These are phyloP conservation scores for Craniophora ligustri DNA, from an alignment of 2,888 invertebrate species.

Conservation along the genomic window DNA sequence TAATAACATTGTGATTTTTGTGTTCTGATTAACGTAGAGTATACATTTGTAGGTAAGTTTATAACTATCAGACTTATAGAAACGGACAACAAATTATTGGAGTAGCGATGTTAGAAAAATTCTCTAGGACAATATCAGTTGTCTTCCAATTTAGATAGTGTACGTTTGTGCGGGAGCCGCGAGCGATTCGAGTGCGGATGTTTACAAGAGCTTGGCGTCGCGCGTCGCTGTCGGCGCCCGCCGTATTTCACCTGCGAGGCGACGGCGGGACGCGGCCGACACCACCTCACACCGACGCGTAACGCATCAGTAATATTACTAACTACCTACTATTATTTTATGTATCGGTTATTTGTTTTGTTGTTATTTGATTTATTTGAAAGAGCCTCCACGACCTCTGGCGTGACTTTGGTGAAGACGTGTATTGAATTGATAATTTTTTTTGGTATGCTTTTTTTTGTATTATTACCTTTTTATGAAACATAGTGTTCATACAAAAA, in stretches of 20 bases:
- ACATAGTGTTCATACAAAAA: no score
- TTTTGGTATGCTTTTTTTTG: no score
- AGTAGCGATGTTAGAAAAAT: background rate
- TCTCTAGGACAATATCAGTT: slow-evolving; percentile 18
- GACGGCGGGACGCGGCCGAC: slow-evolving; percentile 47
- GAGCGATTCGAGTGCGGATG: slow-evolving; percentile 41
- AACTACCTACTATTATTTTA: background rate
- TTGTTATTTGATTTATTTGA: slow-evolving; percentile 1
- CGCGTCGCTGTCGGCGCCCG: slow-evolving; percentile 44
- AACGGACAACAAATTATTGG: slow-evolving; percentile 2
- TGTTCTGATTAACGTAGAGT: no score
- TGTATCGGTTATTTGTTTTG: background rate
- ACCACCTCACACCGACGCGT: slow-evolving; percentile 39
- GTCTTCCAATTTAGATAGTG: slow-evolving; percentile 41
- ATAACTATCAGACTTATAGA: no score
- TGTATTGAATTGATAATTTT: slow-evolving; percentile 7
- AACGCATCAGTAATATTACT: slow-evolving; percentile 14
- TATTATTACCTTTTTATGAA: no score
- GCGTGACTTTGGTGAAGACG: background rate
- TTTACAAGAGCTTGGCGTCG: slow-evolving; percentile 51
- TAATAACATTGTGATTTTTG: no score
- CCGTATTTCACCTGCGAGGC: slow-evolving; percentile 57
- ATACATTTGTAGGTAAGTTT: no score
- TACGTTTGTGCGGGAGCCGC: slow-evolving; percentile 12
- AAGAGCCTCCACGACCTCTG: no score